Evolutionary conservation across 92 coral and sea anemone species (phyloP), one percentile per base, ranked within the genome.

Genomic region (Bergia sp.): DNA sequence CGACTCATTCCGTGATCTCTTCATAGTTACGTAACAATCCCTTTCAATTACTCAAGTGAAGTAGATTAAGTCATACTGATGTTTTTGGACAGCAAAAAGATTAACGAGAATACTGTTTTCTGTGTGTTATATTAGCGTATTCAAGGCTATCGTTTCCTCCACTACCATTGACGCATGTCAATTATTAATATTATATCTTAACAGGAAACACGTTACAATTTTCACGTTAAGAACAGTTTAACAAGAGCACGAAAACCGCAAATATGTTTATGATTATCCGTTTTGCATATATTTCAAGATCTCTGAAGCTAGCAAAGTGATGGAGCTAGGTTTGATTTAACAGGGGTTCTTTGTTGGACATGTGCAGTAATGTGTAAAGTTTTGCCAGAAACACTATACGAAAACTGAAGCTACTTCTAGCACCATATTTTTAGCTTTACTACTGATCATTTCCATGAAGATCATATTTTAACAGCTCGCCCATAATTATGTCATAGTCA

Each of bases 101-200:
- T 38, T 80, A 13, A 80, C 87, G 43, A 50, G 64, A 72, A 71
- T 67, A 69, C 47, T 84, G 77, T 16, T 44, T 49, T 38, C 66
- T 58, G 21, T n/a, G 15, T 82, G 6, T 42, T 39, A 29, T 15
- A 20, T 84, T 49, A 42, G 77, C 58, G 87, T 69, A 65, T 44
- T 72, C 66, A 3, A 40, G 61, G 23, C 79, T 84, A 13, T 84
- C 78, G 29, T 40, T 84, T 84, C 87, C 87, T 74, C 64, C 6
- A 29, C 47, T 84, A 84, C 29, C 79, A 29, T 21, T 84, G 87
- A 84, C 87, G 75, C 65, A 84, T 84, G 87, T 1, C 79, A 43
- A 84, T 9, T 73, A 37, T 29, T 29, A 29, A 29, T 29, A 29
- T 29, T 29, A 20, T 15, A 41, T 45, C 15, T 69, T 71, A 84